These are phyloP conservation scores for Platerodrilus igneus DNA, from an alignment of 2,888 invertebrate species.

Conservation along the genomic window DNA sequence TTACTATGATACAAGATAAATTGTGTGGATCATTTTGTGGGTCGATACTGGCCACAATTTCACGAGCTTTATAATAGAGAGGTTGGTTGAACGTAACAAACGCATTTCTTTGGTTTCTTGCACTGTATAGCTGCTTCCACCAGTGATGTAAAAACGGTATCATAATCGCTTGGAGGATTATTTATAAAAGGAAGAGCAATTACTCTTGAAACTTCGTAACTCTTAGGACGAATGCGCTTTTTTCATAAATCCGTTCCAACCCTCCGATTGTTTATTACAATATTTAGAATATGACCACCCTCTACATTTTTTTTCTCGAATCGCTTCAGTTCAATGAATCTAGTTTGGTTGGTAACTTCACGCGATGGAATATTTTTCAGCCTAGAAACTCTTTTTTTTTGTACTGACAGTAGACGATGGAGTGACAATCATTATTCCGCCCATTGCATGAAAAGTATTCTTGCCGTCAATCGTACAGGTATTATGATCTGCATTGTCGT, in stretches of 20 bases:
- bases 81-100: constrained; percentile 31
- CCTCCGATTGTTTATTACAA: constrained; percentile 26
- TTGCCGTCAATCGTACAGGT: constrained; percentile 31
- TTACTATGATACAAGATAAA: constrained; percentile 25
- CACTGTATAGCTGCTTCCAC: constrained; percentile 28
- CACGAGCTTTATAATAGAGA: constrained; percentile 34
- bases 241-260: constrained; percentile 33
- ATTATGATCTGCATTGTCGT: constrained; percentile 38
- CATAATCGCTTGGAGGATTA: constrained; percentile 31
- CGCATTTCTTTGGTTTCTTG: constrained; percentile 25
- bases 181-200: constrained; percentile 35
- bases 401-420: constrained; percentile 22
- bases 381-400: constrained; percentile 21
- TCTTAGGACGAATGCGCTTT: constrained; percentile 20
- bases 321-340: constrained; percentile 27
- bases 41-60: constrained; percentile 31
- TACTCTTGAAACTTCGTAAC: constrained; percentile 29
- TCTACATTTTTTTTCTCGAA: constrained; percentile 30
- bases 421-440: constrained; percentile 32
- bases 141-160: constrained; percentile 34
- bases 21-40: constrained; percentile 25
- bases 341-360: constrained; percentile 26
- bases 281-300: constrained; percentile 30
- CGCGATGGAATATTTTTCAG: constrained; percentile 29
- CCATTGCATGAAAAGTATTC: constrained; percentile 34